Conservation (phyloP, 2,113 vertebrate species). For the Elanoides forficatus region DNA sequence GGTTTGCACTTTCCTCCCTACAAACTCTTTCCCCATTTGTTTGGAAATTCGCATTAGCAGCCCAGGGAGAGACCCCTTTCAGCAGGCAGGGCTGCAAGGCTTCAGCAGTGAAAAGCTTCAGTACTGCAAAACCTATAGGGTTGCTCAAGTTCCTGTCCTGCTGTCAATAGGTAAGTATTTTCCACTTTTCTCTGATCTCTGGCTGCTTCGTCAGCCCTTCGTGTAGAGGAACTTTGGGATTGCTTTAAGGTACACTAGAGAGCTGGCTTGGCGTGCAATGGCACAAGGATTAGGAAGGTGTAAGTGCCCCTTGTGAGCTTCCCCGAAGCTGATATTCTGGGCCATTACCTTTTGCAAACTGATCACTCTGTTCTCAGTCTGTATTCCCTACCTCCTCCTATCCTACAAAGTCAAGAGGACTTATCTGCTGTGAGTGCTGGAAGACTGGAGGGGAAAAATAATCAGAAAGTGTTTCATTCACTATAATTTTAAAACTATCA, state of each 20-base stretch:
- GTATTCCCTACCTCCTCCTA: neutral
- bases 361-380: neutral
- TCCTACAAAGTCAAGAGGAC: neutral
- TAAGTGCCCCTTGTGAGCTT: neutral
- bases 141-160: neutral
- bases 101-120: neutral
- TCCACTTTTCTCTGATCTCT: neutral
- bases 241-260: neutral
- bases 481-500: neutral
- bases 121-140: neutral
- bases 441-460: neutral
- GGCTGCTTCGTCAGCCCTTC: neutral
- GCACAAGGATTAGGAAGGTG: neutral
- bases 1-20: neutral
- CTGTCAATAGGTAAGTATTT: neutral
- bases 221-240: neutral
- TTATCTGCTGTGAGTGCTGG: neutral
- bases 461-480: neutral
- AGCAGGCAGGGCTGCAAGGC: neutral
- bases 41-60: neutral
- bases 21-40: neutral
- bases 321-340: neutral
- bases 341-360: neutral
- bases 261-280: neutral
- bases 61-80: neutral